Percentiles rank a stretch among this genome's conserved stretches.
Evolutionary conservation across 2,888 invertebrate genomes (phyloP).

Genomic region (Eupithecia subfuscata): DNA sequence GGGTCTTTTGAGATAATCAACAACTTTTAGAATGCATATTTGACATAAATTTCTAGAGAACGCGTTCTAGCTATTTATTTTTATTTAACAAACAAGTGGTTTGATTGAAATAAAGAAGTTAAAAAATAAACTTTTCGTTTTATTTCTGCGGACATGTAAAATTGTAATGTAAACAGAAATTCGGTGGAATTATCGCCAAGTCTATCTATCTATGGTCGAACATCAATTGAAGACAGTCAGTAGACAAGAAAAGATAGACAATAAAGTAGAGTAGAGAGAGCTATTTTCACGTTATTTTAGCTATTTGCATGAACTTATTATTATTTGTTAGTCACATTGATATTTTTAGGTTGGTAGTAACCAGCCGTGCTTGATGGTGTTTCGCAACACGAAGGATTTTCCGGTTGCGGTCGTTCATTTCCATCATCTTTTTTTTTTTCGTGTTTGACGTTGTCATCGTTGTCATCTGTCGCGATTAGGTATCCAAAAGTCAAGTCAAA

Average conservation of each 20-base stretch:
- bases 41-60: neutral
- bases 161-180: neutral
- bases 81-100: neutral
- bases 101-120: neutral
- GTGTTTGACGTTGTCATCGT: neutral
- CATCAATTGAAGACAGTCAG: no score
- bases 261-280: no score
- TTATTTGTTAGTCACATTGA: no score
- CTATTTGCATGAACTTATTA: no score
- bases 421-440: neutral
- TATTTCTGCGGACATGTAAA: neutral
- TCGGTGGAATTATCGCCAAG: neutral
- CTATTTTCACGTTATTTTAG: no score
- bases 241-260: neutral
- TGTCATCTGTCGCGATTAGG: neutral
- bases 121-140: neutral
- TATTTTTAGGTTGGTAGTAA: no score
- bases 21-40: conserved; percentile 13
- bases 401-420: no score
- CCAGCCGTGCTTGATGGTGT: no score
- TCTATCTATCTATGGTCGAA: no score
- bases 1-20: conserved; percentile 27
- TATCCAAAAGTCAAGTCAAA: neutral
- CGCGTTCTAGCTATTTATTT: neutral
- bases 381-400: no score